Conservation (phyloP, 2,888 invertebrate genomes). For the Phasia obesa region DNA sequence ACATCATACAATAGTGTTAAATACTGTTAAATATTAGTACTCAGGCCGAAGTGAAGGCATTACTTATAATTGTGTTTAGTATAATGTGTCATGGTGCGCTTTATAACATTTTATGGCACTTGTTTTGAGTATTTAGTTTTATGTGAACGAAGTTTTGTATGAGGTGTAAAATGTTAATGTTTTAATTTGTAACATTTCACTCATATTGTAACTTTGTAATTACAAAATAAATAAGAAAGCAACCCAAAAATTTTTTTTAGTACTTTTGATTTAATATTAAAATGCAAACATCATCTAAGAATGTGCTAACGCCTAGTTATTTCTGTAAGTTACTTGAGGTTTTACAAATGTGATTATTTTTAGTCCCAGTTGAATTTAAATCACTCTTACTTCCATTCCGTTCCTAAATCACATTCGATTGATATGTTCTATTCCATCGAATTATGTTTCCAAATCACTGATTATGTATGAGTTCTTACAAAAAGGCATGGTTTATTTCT, state of each 20-base stretch:
- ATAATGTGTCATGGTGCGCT: constrained; percentile 33
- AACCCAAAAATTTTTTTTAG: no score
- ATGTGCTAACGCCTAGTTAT: not conserved
- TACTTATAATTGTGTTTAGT: not conserved
- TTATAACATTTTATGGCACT: not conserved
- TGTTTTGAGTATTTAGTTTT: not conserved
- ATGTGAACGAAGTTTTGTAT: not conserved
- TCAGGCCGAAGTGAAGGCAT: not conserved
- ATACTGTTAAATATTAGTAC: constrained; percentile 9
- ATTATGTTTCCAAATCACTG: constrained; percentile 68
- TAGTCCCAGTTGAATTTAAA: constrained; percentile 50
- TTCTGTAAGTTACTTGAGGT: constrained; percentile 3
- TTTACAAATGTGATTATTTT: constrained; percentile 45
- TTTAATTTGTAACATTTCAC: constrained; percentile 22
- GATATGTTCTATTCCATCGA: constrained; percentile 50
- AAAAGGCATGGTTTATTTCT: constrained; percentile 15
- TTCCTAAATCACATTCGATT: constrained; percentile 49
- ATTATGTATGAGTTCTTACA: constrained; percentile 34
- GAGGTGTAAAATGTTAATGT: constrained; percentile 22
- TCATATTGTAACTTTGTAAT: not conserved
- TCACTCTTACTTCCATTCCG: not conserved
- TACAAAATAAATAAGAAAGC: constrained; percentile 13
- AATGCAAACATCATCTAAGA: not conserved
- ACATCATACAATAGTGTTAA: constrained; percentile 39
- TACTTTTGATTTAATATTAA: not conserved